These are phyloP conservation scores for Colius striatus DNA, from an alignment of 2,113 vertebrate species.

Conservation along the genomic window DNA sequence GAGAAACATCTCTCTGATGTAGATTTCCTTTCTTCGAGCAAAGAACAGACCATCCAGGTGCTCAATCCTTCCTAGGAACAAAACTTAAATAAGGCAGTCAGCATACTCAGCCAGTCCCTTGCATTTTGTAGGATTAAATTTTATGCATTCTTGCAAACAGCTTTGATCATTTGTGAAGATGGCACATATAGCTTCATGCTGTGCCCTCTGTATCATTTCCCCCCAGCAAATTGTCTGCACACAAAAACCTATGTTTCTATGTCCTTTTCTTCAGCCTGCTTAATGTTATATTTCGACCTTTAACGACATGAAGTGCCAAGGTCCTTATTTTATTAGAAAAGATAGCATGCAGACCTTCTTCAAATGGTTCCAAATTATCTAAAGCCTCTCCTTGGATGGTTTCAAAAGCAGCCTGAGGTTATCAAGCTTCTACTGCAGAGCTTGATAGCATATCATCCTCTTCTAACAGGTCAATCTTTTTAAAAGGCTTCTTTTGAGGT, in stretches of 20 bases:
- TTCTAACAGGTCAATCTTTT: conserved; percentile 18
- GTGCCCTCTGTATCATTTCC: background rate
- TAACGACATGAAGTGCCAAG: background rate
- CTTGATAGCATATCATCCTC: background rate
- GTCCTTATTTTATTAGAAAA: conserved; percentile 12
- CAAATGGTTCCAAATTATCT: background rate
- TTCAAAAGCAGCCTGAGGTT: conserved; percentile 22
- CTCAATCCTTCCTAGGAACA: background rate
- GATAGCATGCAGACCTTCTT: background rate
- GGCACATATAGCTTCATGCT: background rate
- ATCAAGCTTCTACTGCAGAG: background rate
- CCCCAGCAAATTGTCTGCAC: background rate
- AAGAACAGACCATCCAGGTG: background rate
- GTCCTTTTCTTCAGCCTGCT: background rate
- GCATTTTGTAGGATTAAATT: background rate
- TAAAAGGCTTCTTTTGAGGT: background rate
- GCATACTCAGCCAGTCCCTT: background rate
- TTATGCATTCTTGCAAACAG: background rate
- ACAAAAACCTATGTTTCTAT: background rate
- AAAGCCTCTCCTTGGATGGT: background rate
- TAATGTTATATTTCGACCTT: background rate
- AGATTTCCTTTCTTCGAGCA: background rate
- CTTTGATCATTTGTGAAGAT: background rate
- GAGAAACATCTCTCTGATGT: background rate
- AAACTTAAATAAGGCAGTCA: background rate